Percentiles rank a stretch among this genome's conserved stretches.
These are phyloP conservation scores for Notoglanidium macrostoma DNA, from an alignment of 2,797 vertebrate genomes.

Conservation along the genomic window DNA sequence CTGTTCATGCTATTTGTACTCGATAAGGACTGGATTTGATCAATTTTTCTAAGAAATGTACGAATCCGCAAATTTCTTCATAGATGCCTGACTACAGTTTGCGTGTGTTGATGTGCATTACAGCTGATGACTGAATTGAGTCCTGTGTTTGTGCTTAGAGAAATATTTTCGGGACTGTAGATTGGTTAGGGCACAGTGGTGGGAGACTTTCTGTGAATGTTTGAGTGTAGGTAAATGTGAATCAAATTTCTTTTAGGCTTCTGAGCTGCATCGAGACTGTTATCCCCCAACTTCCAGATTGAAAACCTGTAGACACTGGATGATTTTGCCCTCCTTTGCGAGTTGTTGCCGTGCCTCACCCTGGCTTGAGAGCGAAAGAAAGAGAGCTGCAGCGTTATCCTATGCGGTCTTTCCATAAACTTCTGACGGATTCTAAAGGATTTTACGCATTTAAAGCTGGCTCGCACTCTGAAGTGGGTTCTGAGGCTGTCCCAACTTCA, in stretches of 20 bases:
- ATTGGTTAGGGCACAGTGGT: too few species aligned
- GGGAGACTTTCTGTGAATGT: too few species aligned
- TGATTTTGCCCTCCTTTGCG: not conserved
- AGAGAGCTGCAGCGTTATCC: not conserved
- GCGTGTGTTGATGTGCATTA: not conserved
- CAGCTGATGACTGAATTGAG: too few species aligned
- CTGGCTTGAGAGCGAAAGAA: not conserved
- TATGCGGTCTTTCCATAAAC: not conserved
- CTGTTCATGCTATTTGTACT: not conserved
- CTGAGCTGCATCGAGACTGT: not conserved
- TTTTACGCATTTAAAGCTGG: not conserved
- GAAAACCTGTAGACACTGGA: not conserved
- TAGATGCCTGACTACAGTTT: not conserved
- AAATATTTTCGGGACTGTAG: not conserved
- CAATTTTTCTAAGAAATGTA: not conserved
- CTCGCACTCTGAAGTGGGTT: slow-evolving; percentile 19
- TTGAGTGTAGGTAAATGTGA: not conserved
- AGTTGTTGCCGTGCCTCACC: not conserved
- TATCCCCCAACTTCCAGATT: not conserved
- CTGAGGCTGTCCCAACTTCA: not conserved
- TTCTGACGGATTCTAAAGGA: not conserved
- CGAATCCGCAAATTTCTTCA: not conserved
- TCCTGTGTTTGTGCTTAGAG: not conserved
- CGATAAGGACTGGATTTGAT: not conserved
- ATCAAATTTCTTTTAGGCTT: not conserved